Evolutionary conservation across 2,113 vertebrate genomes (phyloP).

Genomic region (Symphodus melops): DNA sequence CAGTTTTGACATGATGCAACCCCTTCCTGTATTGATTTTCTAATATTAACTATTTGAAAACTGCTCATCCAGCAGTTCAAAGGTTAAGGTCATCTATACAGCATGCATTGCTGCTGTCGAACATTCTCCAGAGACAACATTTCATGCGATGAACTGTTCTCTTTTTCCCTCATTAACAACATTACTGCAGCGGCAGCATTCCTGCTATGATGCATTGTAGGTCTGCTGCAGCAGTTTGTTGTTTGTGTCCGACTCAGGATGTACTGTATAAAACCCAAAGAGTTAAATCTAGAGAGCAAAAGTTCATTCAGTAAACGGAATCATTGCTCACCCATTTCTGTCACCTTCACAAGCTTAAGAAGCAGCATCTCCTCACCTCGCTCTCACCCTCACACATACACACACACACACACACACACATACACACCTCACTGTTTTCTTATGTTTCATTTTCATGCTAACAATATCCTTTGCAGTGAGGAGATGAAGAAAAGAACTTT

Average conservation of each 20-base stretch:
- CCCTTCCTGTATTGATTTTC: background rate
- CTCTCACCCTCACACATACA: conserved; percentile 35
- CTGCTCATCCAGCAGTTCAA: conserved; percentile 3
- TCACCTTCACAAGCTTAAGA: conserved; percentile 12
- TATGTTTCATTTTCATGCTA: conserved; percentile 43
- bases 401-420: conserved; percentile 27
- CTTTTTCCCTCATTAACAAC: conserved; percentile 12
- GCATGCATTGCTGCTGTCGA: conserved; percentile 1
- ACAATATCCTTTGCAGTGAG: conserved; percentile 60
- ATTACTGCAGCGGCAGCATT: conserved; percentile 57
- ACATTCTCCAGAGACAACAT: conserved; percentile 19
- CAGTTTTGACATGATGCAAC: background rate
- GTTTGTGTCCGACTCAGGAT: conserved; percentile 20
- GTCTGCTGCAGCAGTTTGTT: conserved; percentile 27
- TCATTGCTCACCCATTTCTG: conserved; percentile 21
- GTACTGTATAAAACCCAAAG: conserved; percentile 32
- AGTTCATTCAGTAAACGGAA: background rate
- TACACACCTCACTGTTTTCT: conserved; percentile 40
- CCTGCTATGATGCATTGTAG: conserved; percentile 45
- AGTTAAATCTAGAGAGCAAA: conserved; percentile 13
- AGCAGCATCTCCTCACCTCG: background rate
- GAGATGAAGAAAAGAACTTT: conserved; percentile 38
- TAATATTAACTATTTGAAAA: conserved; percentile 20
- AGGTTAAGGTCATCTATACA: conserved; percentile 21
- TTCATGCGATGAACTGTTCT: conserved; percentile 8